Evolutionary conservation across 2,888 invertebrate genomes (phyloP).

Genomic region (Chironomus riparius): DNA sequence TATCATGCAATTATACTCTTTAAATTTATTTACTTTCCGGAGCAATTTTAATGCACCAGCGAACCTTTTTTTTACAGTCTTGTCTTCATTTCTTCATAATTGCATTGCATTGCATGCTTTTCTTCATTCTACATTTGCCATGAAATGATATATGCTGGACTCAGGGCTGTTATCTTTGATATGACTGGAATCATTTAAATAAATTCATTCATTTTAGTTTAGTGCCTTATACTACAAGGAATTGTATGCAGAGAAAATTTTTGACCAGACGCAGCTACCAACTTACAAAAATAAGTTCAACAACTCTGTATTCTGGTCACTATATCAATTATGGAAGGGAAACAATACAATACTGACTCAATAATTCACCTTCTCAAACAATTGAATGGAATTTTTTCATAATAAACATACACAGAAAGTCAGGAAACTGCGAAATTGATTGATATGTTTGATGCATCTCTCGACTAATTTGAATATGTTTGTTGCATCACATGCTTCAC

Average conservation of each 20-base stretch:
- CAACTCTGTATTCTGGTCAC: background rate
- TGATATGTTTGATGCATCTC: background rate
- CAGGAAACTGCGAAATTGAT: background rate
- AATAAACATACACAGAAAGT: background rate
- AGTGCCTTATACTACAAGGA: too few species aligned
- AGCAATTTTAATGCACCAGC: too few species aligned
- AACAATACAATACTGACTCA: background rate
- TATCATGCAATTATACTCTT: background rate
- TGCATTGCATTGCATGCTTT: background rate
- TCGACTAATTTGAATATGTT: too few species aligned
- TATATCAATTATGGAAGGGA: background rate
- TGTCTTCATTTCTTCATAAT: background rate
- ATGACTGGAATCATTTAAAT: too few species aligned
- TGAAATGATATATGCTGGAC: background rate
- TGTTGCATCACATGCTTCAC: background rate
- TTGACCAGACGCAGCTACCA: too few species aligned
- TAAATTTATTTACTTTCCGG: too few species aligned
- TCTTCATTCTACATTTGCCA: background rate
- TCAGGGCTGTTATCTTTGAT: too few species aligned
- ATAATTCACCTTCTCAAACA: background rate
- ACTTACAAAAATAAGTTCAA: too few species aligned
- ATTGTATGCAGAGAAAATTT: too few species aligned
- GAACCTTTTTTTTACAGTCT: too few species aligned
- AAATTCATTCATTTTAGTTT: too few species aligned
- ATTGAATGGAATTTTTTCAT: background rate